Evolutionary conservation across 2,113 vertebrate genomes (phyloP).

Genomic region (Dipodomys ordii): DNA sequence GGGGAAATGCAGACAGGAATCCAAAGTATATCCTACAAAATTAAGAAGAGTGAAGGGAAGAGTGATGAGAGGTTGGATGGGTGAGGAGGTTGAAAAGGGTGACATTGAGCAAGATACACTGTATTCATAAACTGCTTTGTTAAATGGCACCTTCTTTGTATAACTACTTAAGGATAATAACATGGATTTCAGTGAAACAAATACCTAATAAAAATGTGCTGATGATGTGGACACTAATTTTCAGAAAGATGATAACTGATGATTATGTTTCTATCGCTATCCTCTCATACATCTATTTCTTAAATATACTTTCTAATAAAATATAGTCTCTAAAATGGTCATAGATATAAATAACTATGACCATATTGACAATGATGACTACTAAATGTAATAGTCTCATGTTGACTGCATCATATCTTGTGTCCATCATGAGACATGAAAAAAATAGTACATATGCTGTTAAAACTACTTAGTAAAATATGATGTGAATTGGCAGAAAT

Average conservation of each 20-base stretch:
- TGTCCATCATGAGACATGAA: neutral
- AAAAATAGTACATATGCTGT: neutral
- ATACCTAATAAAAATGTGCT: neutral
- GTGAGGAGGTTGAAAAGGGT: too few species aligned
- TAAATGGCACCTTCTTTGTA: too few species aligned
- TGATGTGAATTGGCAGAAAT: neutral
- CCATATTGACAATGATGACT: neutral
- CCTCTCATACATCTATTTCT: neutral
- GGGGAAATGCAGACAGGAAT: too few species aligned
- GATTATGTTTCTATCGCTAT: neutral
- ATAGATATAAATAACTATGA: neutral
- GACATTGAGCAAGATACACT: too few species aligned
- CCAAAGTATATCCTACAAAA: too few species aligned
- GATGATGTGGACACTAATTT: neutral
- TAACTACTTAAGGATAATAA: neutral
- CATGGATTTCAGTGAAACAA: conserved; percentile 16
- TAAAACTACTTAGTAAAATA: neutral
- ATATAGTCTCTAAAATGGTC: neutral
- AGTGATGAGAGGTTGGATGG: too few species aligned
- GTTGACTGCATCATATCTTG: too few species aligned
- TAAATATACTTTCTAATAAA: conserved; percentile 3
- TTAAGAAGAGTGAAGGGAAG: too few species aligned
- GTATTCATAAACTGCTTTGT: too few species aligned
- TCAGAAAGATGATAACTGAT: neutral
- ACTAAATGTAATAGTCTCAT: too few species aligned